Evolutionary conservation across 2,888 invertebrate species (phyloP), one percentile per base, ranked within the genome.

Genomic region (Rhingia campestris): DNA sequence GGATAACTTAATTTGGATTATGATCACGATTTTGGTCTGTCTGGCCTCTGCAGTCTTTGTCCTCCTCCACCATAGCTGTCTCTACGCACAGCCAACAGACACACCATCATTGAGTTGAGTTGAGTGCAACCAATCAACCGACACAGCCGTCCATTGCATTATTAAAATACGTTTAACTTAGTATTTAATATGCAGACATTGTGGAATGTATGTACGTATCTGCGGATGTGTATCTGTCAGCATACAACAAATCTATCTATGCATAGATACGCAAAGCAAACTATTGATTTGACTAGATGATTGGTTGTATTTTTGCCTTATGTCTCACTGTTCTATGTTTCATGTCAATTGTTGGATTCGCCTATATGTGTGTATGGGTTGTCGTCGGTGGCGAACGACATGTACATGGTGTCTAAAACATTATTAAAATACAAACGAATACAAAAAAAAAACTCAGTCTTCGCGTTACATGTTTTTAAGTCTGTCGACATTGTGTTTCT

Each of bases 131-230:
- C 84, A 80, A 86, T 86, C 79, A 75, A 80, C 63, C 67, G 74
- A 69, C 81, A 76, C 77, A 76, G 73, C 76, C 79, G 22, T 72
- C 54, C 72, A 69, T 49, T 72, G 84, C 84, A 77, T 73, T 69
- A 86, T 85, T 81, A 74, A 85, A 86, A 77, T 69, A 69, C 69
- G 63, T 81, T 85, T 86, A 86, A 72, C 72, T 86, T 85, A 59
- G 72, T 77, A 81, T 86, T 84, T 86, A 86, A 81, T 86, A 79
- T 81, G 86, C 86, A 86, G 77, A 81, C 75, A 77, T 79, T 81
- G 77, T 74, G 82, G 64, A 80, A 70, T 80, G 64, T 66, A 43
- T 56, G 53, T 61, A 14, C 41, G 51, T 56, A 75, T 61, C 74
- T 70, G 61, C 74, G 84, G 80, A 84, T 84, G 75, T 84, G 84